These are phyloP conservation scores for Spinus pinus DNA, from an alignment of 2,797 vertebrate genomes.

Conservation along the genomic window DNA sequence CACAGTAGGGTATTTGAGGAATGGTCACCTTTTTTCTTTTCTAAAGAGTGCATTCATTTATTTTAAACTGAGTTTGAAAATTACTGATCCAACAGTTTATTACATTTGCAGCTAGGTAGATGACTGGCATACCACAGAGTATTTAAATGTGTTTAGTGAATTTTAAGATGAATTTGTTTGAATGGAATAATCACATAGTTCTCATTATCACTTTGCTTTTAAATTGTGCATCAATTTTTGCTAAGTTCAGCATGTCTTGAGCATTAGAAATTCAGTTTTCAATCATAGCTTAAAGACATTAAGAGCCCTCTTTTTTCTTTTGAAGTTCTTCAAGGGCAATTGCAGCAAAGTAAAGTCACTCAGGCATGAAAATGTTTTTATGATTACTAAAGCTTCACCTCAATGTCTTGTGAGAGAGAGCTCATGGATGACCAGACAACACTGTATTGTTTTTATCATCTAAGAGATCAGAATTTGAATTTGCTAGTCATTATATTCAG, in stretches of 20 bases:
- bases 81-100: background rate
- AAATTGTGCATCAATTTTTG: background rate
- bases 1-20: background rate
- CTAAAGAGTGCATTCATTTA: background rate
- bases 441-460: background rate
- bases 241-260: background rate
- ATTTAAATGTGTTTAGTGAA: background rate
- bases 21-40: background rate
- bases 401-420: background rate
- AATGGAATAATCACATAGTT: background rate
- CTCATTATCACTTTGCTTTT: background rate
- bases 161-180: background rate
- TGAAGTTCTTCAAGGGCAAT: background rate
- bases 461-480: background rate
- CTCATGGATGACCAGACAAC: background rate
- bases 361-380: background rate
- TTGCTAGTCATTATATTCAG: background rate
- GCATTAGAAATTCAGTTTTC: background rate
- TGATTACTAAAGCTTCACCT: background rate
- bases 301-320: background rate
- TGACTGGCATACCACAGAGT: background rate
- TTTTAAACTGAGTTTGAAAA: slow-evolving; percentile 41
- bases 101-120: background rate
- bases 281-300: background rate
- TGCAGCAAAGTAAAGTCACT: background rate